Percentiles rank a stretch among this genome's conserved stretches.
Evolutionary conservation across 2,888 invertebrate species (phyloP).

Genomic region (Xanthia icteritia): DNA sequence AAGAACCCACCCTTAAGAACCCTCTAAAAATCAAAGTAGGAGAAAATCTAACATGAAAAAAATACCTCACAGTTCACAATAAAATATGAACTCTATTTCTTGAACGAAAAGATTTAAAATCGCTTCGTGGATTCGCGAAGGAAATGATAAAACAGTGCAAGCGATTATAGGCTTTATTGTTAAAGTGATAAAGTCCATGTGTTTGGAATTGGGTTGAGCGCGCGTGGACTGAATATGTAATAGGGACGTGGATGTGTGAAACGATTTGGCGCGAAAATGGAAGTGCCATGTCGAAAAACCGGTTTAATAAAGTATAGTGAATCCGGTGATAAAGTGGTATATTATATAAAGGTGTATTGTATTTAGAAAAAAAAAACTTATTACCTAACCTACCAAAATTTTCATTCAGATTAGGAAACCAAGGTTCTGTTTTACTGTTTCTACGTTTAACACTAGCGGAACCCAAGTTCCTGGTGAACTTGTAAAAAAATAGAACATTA

Average conservation of each 20-base stretch:
- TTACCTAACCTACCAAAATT: no score
- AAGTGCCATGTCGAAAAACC: neutral
- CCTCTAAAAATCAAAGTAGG: conserved; percentile 63
- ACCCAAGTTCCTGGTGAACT: no score
- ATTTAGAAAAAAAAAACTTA: no score
- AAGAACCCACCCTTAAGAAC: conserved; percentile 60
- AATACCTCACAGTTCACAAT: conserved; percentile 28
- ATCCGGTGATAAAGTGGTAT: no score
- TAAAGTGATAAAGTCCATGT: neutral
- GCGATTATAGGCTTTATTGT: conserved; percentile 49
- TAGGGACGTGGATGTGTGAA: conserved; percentile 63
- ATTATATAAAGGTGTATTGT: no score
- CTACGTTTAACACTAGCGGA: no score
- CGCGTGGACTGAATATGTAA: conserved; percentile 76
- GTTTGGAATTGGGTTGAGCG: conserved; percentile 35
- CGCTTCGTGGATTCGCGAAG: conserved; percentile 4
- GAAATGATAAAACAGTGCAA: conserved; percentile 28
- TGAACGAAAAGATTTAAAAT: conserved; percentile 44
- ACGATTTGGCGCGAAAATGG: conserved; percentile 23
- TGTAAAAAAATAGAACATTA: no score
- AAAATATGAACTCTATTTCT: conserved; percentile 54
- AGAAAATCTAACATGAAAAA: conserved; percentile 56
- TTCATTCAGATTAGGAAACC: no score
- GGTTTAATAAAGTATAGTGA: no score
- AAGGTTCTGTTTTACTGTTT: no score